Evolutionary conservation across 2,797 vertebrate genomes (phyloP), one percentile per base, ranked within the genome.

Genomic region (Acipenser oxyrinchus): DNA sequence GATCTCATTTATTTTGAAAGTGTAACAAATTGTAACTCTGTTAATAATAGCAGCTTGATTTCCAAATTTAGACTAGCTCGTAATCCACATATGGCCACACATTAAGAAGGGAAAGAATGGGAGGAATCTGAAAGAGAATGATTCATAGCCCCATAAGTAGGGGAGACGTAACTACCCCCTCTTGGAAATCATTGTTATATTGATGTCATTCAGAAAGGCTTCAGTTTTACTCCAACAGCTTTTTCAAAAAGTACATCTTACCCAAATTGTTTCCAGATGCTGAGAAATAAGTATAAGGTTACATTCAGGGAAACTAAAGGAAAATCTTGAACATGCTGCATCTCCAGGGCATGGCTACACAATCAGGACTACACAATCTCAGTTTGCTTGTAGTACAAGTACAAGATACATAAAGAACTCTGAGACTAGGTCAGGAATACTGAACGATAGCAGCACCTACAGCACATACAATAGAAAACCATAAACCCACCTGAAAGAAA

Each of bases 241-340:
- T 67, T 62, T 6, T 50, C 50, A 53, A 62, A 60, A 53, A 23
- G 12, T 53, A 60, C 51, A 49, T 60, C 37, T 66, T 75, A 74
- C 66, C 66, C 64, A 72, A 85, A 90, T 82, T 62, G 71, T 57
- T 85, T 89, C 88, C 88, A 91, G 86, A 90, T 89, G 89, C 79
- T 62, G 73, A 78, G 82, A 77, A 86, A 82, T 86, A 78, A 84
- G 79, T 50, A 58, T 58, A 60, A 15, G 12, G 57, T 50, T 49
- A 58, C 12, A 9, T 58, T 3, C n/a, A 6, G 48, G 37, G 37
- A 37, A 37, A 37, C 37, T 37, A 37, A 37, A 37, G 37, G 5
- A 37, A 37, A 37, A 37, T 37, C 37, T 37, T 37, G 37, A 37
- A 37, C 37, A 5, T 37, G 37, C 4, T 37, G 37, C 37, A 37